Evolutionary conservation across 2,797 vertebrate species (phyloP).

Genomic region (Ispidina picta): DNA sequence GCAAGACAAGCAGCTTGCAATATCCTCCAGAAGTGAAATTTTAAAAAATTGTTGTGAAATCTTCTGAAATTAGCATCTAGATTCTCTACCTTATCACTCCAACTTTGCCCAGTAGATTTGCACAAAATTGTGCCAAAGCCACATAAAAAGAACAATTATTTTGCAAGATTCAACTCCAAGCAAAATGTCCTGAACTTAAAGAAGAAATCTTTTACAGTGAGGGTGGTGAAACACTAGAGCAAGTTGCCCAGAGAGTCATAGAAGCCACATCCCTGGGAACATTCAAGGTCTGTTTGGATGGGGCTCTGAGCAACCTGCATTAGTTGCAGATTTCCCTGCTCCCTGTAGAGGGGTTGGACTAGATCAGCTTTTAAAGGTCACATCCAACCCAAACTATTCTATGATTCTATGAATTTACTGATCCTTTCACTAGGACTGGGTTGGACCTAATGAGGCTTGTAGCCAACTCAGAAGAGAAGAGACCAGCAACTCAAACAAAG

Average conservation of each 20-base stretch:
- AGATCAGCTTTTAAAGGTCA: background rate
- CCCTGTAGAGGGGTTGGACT: background rate
- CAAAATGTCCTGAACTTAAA: background rate
- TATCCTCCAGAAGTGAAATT: background rate
- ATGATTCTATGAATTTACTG: background rate
- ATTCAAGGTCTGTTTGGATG: background rate
- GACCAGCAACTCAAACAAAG: background rate
- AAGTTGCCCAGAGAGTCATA: background rate
- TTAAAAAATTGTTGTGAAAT: background rate
- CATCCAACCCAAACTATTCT: background rate
- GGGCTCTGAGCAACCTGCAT: background rate
- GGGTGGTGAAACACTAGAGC: background rate
- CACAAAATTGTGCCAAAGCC: background rate
- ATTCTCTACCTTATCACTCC: background rate
- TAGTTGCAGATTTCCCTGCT: background rate
- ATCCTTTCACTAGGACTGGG: constrained; percentile 59
- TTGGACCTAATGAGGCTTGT: background rate
- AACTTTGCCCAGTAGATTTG: background rate
- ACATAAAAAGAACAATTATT: background rate
- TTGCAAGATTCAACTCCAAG: background rate
- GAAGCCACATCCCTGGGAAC: background rate
- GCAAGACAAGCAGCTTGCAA: background rate
- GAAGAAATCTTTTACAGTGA: background rate
- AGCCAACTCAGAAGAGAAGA: constrained; percentile 4
- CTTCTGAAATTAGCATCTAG: background rate